Percentiles rank a stretch among this genome's conserved stretches.
Conservation (phyloP, 2,888 invertebrate species). For the Leucophenga maculata region DNA sequence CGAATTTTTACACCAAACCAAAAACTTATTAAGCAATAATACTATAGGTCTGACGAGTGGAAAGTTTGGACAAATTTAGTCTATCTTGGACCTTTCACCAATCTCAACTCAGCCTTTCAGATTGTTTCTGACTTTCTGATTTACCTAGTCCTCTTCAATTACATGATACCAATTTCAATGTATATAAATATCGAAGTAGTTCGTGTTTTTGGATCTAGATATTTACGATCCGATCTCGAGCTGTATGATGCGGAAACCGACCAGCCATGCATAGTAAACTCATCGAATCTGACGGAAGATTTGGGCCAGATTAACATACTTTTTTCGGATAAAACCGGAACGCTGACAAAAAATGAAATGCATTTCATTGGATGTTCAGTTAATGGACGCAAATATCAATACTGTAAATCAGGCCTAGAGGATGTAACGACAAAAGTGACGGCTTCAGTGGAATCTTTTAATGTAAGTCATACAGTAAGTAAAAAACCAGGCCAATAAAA, state of each 20-base stretch:
- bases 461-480: constrained; percentile 47
- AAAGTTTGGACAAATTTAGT: too few species aligned
- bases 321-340: constrained; percentile 89
- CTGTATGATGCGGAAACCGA: constrained; percentile 77
- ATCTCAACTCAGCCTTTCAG: too few species aligned
- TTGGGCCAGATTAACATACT: constrained; percentile 85
- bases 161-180: too few species aligned
- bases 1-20: too few species aligned
- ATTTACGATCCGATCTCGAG: constrained; percentile 75
- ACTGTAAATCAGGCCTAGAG: constrained; percentile 57
- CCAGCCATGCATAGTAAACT: constrained; percentile 81
- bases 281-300: constrained; percentile 88
- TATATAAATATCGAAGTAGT: too few species aligned
- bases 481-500: background rate
- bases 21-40: too few species aligned
- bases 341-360: constrained; percentile 87
- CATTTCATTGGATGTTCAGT: constrained; percentile 83
- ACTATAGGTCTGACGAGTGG: too few species aligned
- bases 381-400: constrained; percentile 74
- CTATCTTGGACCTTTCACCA: too few species aligned
- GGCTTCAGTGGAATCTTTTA: constrained; percentile 38
- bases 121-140: too few species aligned
- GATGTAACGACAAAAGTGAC: background rate
- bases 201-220: too few species aligned
- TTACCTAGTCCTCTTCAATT: too few species aligned